phyloP scores from a whole-genome alignment of 2,888 invertebrate species.

The Hartigia nigra region DNA sequence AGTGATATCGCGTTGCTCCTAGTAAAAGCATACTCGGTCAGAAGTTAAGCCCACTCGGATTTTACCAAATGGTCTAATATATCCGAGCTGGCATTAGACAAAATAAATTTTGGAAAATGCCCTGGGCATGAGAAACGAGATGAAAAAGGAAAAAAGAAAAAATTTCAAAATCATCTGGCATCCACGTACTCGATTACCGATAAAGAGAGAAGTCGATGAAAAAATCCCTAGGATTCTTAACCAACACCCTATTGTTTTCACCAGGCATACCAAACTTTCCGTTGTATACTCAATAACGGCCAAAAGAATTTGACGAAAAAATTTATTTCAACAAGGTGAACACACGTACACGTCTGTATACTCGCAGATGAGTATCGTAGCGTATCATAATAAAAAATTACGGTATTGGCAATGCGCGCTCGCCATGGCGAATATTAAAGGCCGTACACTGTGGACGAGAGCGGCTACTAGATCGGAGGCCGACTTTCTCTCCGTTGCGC shows the following conservation, averaged over 20 bases:
- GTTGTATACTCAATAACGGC: not conserved
- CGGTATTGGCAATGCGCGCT: not conserved
- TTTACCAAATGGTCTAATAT: not conserved
- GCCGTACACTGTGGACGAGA: not conserved
- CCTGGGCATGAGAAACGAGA: constrained; percentile 32
- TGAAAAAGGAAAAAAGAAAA: not conserved
- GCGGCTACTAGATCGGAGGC: constrained; percentile 19
- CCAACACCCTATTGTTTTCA: not conserved
- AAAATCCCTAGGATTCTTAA: not conserved
- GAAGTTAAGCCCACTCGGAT: not conserved
- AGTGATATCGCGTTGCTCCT: constrained; percentile 31
- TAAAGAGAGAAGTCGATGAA: not conserved
- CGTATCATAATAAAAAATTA: not conserved
- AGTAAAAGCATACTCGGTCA: not conserved
- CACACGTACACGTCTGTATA: not conserved
- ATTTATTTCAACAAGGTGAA: not conserved
- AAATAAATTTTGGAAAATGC: constrained; percentile 23
- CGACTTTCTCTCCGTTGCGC: constrained; percentile 42
- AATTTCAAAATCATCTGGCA: not conserved
- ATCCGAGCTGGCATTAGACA: not conserved
- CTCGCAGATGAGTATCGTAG: not conserved
- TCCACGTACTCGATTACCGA: not conserved
- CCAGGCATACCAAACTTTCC: not conserved
- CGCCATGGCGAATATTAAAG: not conserved
- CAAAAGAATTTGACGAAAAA: not conserved